Evolutionary conservation across 2,797 vertebrate species (phyloP), one percentile per base, ranked within the genome.

Genomic region (Eremophila alpestris): DNA sequence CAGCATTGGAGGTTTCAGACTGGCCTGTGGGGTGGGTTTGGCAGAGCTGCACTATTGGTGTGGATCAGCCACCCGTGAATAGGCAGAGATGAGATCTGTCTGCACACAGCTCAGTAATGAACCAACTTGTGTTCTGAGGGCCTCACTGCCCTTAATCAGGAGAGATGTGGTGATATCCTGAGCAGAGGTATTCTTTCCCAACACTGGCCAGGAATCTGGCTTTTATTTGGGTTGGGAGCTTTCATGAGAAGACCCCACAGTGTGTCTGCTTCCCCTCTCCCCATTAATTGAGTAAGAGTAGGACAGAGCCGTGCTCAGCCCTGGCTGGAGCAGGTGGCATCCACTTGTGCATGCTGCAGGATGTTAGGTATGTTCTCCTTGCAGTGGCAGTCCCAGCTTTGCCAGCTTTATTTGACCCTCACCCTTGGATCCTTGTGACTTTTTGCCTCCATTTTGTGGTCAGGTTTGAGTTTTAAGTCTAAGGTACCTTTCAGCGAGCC

Each of bases 1-100:
- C 62, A 71, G 59, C 1, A 0, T 32, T 89, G 56, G 29, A 84
- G 54, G 23, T 40, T 76, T 82, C 45, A 55, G 6, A 87, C 55
- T 52, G 73, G 69, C 69, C 65, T 83, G 51, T 88, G 86, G 79
- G 23, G 59, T 95, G 73, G 38, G 62, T 94, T 94, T 96, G 69
- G 63, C 62, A 71, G 46, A 81, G 48, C 17, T 51, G 40, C 3
- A 4, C 26, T 62, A 3, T 69, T 43, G n/a, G 36, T 64, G 26
- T 1, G 0, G 48, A 46, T 62, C 5, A 13, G 63, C n/a, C n/a
- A 26, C 51, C 51, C 0, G 0, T 71, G 63, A 90, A 48, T 43
- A 74, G 52, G 40, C 49, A 65, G 71, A 52, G 75, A 11, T 70
- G 49, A 80, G 18, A 65, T 58, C 14, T 74, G 13, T 49, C 14